These are phyloP conservation scores for Champsocephalus gunnari DNA, from an alignment of 2,797 vertebrate species.

Conservation along the genomic window DNA sequence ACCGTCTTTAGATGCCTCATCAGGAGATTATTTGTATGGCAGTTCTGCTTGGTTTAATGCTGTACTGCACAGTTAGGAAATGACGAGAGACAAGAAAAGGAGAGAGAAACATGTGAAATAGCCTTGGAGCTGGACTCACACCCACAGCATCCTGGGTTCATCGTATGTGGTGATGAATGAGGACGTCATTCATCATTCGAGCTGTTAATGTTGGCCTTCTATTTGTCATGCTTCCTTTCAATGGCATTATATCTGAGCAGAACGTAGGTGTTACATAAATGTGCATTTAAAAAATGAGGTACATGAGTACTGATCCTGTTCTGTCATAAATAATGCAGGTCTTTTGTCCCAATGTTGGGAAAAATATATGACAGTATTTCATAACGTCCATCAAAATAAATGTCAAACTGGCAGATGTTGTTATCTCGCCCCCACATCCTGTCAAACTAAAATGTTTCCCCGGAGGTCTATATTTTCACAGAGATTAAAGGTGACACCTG, in stretches of 20 bases:
- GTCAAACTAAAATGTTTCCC: slow-evolving; percentile 17
- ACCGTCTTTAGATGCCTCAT: slow-evolving; percentile 6
- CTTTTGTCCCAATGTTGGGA: background rate
- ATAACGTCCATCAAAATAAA: slow-evolving; percentile 30
- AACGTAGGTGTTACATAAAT: slow-evolving; percentile 4
- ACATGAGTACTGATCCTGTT: background rate
- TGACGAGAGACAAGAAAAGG: background rate
- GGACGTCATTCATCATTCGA: slow-evolving; percentile 11
- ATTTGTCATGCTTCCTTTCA: slow-evolving; percentile 6
- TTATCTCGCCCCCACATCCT: background rate
- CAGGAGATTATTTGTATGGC: slow-evolving; percentile 1
- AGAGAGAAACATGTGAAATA: slow-evolving; percentile 1
- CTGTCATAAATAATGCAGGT: background rate
- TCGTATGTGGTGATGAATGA: slow-evolving; percentile 24
- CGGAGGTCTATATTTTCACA: background rate
- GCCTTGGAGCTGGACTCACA: slow-evolving; percentile 38
- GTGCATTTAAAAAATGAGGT: slow-evolving; percentile 3
- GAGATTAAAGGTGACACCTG: slow-evolving; percentile 6
- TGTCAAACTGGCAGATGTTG: slow-evolving; percentile 21
- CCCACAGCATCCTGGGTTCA: slow-evolving; percentile 3
- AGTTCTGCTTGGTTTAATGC: slow-evolving; percentile 22
- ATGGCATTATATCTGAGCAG: background rate
- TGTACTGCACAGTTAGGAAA: background rate
- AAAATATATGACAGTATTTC: slow-evolving; percentile 15
- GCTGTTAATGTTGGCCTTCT: background rate